Percentiles rank a stretch among this genome's conserved stretches.
phyloP scores from a whole-genome alignment of 2,797 vertebrate species.

The Pseudomugil gertrudae region DNA sequence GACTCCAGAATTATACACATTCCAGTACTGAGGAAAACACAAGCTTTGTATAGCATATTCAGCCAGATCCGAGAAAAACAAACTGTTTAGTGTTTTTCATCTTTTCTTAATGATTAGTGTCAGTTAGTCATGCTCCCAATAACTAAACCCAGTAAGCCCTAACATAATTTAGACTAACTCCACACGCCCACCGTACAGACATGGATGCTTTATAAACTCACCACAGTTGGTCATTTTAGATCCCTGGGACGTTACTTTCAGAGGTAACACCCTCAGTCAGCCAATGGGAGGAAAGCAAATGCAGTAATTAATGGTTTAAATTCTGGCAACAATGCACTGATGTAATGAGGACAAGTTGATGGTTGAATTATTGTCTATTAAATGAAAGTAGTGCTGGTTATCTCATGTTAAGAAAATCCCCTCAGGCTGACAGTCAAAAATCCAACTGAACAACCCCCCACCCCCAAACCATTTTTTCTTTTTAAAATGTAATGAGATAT shows the following conservation, averaged over 20 bases:
- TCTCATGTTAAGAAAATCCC: slow-evolving; percentile 13
- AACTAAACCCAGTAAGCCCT: slow-evolving; percentile 28
- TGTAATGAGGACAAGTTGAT: not conserved
- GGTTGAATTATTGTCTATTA: slow-evolving; percentile 3
- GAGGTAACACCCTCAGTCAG: slow-evolving; percentile 23
- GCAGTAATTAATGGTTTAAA: slow-evolving; percentile 11
- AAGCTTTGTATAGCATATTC: slow-evolving; percentile 9
- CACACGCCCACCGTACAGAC: slow-evolving; percentile 32
- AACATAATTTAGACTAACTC: slow-evolving; percentile 44
- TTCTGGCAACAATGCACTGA: not conserved
- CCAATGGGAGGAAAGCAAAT: not conserved
- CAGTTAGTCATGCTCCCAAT: slow-evolving; percentile 31
- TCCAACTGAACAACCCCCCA: slow-evolving; percentile 19
- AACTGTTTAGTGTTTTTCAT: slow-evolving; percentile 24
- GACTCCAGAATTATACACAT: too few species aligned
- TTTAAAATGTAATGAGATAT: slow-evolving; percentile 51
- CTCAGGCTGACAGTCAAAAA: slow-evolving; percentile 19
- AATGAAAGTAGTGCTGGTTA: slow-evolving; percentile 7
- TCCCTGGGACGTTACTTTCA: slow-evolving; percentile 12
- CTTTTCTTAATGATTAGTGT: slow-evolving; percentile 27
- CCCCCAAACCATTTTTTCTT: slow-evolving; percentile 16
- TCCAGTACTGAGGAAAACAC: too few species aligned
- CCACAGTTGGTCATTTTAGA: not conserved
- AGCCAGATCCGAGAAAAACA: not conserved
- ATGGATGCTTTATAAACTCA: slow-evolving; percentile 34